Evolutionary conservation across 2,797 vertebrate species (phyloP).

Genomic region (Coranthus polyacanthus): DNA sequence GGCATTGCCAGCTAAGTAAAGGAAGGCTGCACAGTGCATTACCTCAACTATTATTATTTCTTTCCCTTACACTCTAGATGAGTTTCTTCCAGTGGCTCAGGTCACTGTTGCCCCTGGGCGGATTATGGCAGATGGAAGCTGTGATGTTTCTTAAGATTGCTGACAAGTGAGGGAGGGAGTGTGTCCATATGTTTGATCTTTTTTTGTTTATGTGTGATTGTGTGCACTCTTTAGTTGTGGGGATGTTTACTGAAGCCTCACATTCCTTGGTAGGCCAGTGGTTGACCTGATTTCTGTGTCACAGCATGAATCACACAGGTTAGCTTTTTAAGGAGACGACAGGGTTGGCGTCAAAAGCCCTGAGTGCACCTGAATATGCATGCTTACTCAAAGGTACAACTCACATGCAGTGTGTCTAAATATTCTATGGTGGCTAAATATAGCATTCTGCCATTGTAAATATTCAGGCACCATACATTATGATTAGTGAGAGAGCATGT

Average conservation of each 20-base stretch:
- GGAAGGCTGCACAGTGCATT: slow-evolving; percentile 77
- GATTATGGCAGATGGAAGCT: slow-evolving; percentile 71
- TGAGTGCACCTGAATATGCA: slow-evolving; percentile 7
- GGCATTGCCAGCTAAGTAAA: slow-evolving; percentile 74
- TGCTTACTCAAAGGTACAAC: background rate
- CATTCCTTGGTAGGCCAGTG: slow-evolving; percentile 46
- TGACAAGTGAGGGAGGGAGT: slow-evolving; percentile 46
- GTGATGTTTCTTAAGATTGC: slow-evolving; percentile 68
- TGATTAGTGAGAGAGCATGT: slow-evolving; percentile 74
- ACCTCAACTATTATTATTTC: slow-evolving; percentile 64
- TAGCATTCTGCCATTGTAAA: slow-evolving; percentile 50
- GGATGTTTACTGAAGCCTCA: slow-evolving; percentile 58
- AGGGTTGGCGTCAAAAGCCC: slow-evolving; percentile 45
- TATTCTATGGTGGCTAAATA: slow-evolving; percentile 44
- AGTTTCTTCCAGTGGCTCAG: slow-evolving; percentile 75
- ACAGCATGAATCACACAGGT: slow-evolving; percentile 57
- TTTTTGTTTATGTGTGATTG: slow-evolving; percentile 26
- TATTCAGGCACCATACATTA: slow-evolving; percentile 49
- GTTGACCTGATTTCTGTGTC: slow-evolving; percentile 69
- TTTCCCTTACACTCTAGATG: slow-evolving; percentile 60
- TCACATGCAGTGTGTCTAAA: slow-evolving; percentile 4
- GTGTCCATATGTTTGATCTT: slow-evolving; percentile 47
- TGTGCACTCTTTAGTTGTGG: slow-evolving; percentile 38
- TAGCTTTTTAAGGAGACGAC: slow-evolving; percentile 49
- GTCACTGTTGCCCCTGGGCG: slow-evolving; percentile 75